Percentiles rank a stretch among this genome's conserved stretches.
These are phyloP conservation scores for Phenganax stokvisi DNA, from an alignment of 92 coral and sea anemone genomes.

Conservation along the genomic window DNA sequence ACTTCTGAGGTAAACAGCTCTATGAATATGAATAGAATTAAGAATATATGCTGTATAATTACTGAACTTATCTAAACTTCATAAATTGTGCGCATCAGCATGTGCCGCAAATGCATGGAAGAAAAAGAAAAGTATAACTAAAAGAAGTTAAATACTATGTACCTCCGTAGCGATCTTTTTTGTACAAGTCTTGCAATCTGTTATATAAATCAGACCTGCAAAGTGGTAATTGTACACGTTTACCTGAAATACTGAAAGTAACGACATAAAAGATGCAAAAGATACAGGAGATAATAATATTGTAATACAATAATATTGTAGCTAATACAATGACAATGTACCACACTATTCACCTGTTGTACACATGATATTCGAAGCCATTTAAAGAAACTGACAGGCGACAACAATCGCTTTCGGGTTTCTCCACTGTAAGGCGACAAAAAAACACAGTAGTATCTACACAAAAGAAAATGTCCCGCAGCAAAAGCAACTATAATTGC, in stretches of 20 bases:
- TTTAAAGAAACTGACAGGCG: conserved; percentile 62
- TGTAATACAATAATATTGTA: neutral
- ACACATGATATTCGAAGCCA: conserved; percentile 79
- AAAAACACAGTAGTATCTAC: neutral
- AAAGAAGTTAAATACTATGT: neutral
- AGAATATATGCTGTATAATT: too few relatives aligned
- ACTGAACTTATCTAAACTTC: too few relatives aligned
- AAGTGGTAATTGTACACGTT: neutral
- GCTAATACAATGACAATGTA: neutral
- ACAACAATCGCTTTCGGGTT: conserved; percentile 49
- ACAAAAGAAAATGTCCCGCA: neutral
- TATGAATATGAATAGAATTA: too few relatives aligned
- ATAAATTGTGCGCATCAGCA: too few relatives aligned
- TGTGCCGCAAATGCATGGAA: too few relatives aligned
- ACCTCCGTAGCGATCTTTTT: conserved; percentile 94
- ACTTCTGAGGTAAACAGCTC: too few relatives aligned
- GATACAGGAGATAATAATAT: too few relatives aligned
- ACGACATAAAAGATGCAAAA: too few relatives aligned
- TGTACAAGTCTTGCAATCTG: conserved; percentile 72
- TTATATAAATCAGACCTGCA: conserved; percentile 71
- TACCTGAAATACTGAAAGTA: too few relatives aligned
- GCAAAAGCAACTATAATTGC: neutral
- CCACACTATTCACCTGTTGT: conserved; percentile 57
- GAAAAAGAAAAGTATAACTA: neutral
- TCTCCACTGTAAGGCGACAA: conserved; percentile 7